Base-by-base conservation (phyloP, 64 coral and sea anemone species). In the Orbicella faveolata region DNA sequence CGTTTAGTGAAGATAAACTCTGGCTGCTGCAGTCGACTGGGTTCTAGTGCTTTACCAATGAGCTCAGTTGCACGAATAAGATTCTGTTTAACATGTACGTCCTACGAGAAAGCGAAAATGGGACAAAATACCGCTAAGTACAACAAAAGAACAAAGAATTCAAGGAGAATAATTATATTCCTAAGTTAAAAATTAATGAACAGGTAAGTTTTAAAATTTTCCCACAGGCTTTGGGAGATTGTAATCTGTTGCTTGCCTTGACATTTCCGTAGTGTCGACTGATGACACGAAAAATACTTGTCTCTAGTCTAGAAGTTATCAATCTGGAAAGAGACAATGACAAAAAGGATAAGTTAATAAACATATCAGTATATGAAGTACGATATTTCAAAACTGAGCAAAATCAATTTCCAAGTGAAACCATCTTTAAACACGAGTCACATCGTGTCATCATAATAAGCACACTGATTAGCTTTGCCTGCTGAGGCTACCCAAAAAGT, bases 21-120 rank as follows among this genome's bases (percentile, higher is more conserved):
- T 34, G 93, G 75, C 70, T 98, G 90, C 52, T 98, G 93, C 25
- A 98, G 90, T 61, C 93, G 93, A 86, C 90, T 95, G 34, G 96
- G 96, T 74, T 98, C 93, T 70, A 94, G 70, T 16, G 96, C 93
- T 82, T 93, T 98, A 14, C 90, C 96, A 21, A 98, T 95, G 44
- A 98, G 90, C 48, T 95, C 96, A 0, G 92, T 89, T 36, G 88
- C 88, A 72, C 93, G 93, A 41, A 98, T 98, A 9, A 98, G 70
- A 75, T 95, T 98, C 68, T 95, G 96, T 63, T 98, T 98, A 18
- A 98, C 93, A 86, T 87, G 74, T 20, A 84, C 66, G 90, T 98
- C 96, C 96, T 98, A 23, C 16, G 84, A 72, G n/a, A 33, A 39
- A 44, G 12, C 37, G 36, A 78, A 41, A 75, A 15, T 39, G 17